These are phyloP conservation scores for Eulemur coronatus DNA, from an alignment of 2,797 vertebrate species.

Conservation along the genomic window DNA sequence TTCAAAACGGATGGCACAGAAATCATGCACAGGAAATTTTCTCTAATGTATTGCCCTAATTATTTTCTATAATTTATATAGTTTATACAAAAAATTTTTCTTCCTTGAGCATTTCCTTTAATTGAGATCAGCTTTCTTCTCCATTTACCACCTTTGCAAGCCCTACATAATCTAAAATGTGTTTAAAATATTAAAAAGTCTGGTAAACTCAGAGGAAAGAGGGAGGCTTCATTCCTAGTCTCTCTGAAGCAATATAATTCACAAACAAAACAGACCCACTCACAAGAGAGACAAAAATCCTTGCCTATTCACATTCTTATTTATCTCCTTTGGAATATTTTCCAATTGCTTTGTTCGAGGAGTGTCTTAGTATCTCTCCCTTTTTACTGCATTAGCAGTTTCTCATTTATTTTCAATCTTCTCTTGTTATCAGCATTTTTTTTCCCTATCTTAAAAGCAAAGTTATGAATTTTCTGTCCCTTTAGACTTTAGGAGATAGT, in stretches of 20 bases:
- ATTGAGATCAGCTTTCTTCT: background rate
- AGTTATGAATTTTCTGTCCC: conserved; percentile 57
- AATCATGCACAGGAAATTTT: background rate
- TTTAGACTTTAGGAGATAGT: conserved; percentile 60
- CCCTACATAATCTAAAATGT: conserved; percentile 44
- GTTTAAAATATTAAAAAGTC: conserved; percentile 48
- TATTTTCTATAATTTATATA: background rate
- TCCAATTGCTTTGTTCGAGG: conserved; percentile 60
- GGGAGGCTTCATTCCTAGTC: conserved; percentile 4
- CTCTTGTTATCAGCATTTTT: conserved; percentile 53
- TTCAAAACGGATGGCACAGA: background rate
- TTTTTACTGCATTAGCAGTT: conserved; percentile 49
- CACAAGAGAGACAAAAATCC: conserved; percentile 38
- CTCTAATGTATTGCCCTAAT: conserved; percentile 6
- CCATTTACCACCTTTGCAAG: background rate
- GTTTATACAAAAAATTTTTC: background rate
- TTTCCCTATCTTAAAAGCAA: conserved; percentile 66
- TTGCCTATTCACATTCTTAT: conserved; percentile 46
- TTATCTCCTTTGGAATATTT: conserved; percentile 53
- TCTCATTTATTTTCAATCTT: conserved; percentile 68
- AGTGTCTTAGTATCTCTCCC: conserved; percentile 27
- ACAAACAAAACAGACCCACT: background rate
- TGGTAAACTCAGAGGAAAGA: conserved; percentile 48
- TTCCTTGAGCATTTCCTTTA: conserved; percentile 23
- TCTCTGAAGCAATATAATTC: conserved; percentile 41